A percentile compares a stretch with the other conserved stretches of the same genome.
Conservation (phyloP, 2,888 invertebrate species). For the Hirtodrosophila confusa region DNA sequence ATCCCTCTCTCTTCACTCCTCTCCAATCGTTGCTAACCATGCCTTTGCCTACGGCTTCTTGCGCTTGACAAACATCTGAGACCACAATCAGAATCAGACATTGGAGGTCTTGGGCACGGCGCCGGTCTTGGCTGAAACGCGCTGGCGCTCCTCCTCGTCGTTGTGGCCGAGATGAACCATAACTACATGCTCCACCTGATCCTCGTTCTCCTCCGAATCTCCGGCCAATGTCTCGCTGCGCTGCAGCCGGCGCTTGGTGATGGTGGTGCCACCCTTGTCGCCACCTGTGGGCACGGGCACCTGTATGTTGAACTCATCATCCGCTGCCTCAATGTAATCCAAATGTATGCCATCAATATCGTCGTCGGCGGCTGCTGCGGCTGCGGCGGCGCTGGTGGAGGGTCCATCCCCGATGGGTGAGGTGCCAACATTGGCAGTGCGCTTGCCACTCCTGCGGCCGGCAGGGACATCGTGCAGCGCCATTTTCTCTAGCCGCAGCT, state of each 20-base stretch:
- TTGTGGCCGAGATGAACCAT: constrained; percentile 52
- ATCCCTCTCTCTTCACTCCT: too few species aligned
- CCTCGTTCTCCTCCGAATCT: constrained; percentile 70
- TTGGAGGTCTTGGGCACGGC: constrained; percentile 56
- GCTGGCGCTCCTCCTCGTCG: constrained; percentile 14
- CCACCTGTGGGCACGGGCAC: constrained; percentile 57
- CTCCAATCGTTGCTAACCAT: too few species aligned
- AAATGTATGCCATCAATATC: constrained; percentile 16
- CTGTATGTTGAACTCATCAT: constrained; percentile 73
- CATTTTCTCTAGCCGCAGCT: constrained; percentile 64
- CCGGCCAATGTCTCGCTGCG: constrained; percentile 81
- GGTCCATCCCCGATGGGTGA: constrained; percentile 52
- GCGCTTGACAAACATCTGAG: constrained; percentile 68
- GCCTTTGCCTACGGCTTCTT: constrained; percentile 48
- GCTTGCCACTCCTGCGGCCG: constrained; percentile 49
- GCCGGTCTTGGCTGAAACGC: constrained; percentile 43
- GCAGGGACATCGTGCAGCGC: constrained; percentile 77
- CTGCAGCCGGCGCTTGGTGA: constrained; percentile 69
- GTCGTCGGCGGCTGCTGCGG: constrained; percentile 41
- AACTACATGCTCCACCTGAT: constrained; percentile 47
- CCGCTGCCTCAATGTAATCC: constrained; percentile 75
- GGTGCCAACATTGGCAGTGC: neutral
- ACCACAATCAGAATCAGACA: constrained; percentile 74
- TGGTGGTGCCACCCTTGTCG: constrained; percentile 9
- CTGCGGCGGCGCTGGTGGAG: constrained; percentile 68